Conservation (phyloP, 2,888 invertebrate species). For the Scaptomyza polygonia region DNA sequence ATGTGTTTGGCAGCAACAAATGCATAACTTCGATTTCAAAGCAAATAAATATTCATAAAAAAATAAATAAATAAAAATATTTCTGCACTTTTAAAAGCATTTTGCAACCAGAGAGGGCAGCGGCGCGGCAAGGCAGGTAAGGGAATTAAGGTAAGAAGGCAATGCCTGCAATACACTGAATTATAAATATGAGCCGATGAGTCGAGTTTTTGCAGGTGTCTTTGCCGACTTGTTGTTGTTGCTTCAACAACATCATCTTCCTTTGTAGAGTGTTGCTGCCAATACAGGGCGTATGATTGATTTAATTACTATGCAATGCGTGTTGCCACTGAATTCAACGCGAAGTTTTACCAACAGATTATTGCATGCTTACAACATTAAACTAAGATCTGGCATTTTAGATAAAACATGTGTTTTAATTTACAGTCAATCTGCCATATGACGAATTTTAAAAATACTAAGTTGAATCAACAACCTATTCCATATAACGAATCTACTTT, state of each 20-base stretch:
- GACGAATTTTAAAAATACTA: background rate
- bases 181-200: conserved; percentile 74
- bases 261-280: conserved; percentile 31
- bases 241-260: conserved; percentile 3
- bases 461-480: no score
- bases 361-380: no score
- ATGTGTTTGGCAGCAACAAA: conserved; percentile 47
- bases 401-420: no score
- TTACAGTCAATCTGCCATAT: no score
- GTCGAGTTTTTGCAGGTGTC: conserved; percentile 68
- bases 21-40: conserved; percentile 79
- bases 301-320: conserved; percentile 69
- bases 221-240: conserved; percentile 41
- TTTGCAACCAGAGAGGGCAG: conserved; percentile 23
- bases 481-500: no score
- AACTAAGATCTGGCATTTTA: no score
- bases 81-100: conserved; percentile 68
- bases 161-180: conserved; percentile 61
- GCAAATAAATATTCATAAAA: conserved; percentile 79
- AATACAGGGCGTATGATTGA: conserved; percentile 70
- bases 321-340: conserved; percentile 38
- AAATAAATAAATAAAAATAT: conserved; percentile 37
- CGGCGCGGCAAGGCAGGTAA: background rate
- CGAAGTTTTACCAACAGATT: background rate
- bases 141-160: background rate